Evolutionary conservation across 1,140 invertebrate genomes (phyloP).

Genomic region (Tribolium madens): DNA sequence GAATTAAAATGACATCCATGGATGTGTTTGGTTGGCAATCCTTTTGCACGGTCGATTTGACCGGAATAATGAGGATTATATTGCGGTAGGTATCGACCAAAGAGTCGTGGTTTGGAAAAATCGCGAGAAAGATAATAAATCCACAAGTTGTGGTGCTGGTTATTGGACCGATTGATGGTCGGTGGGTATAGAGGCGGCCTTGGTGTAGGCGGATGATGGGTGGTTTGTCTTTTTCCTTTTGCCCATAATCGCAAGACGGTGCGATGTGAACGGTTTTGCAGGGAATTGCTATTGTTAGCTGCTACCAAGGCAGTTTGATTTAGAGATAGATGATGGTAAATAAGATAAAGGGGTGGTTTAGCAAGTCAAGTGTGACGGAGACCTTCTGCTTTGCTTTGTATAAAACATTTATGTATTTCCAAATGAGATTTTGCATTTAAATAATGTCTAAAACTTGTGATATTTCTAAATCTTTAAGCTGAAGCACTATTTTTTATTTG

Average conservation of each 20-base stretch:
- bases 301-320: not conserved
- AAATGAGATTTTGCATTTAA: no score
- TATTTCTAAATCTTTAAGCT: no score
- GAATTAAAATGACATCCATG: not conserved
- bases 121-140: not conserved
- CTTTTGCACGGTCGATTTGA: not conserved
- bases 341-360: no score
- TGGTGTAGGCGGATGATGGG: conserved; percentile 3
- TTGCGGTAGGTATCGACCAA: conserved; percentile 3
- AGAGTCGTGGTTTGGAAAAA: not conserved
- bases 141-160: not conserved
- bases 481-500: no score
- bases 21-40: not conserved
- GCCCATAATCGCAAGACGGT: not conserved
- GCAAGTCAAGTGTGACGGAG: no score
- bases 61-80: not conserved
- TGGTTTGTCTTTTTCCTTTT: not conserved
- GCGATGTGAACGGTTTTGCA: not conserved
- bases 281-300: not conserved
- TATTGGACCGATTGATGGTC: not conserved
- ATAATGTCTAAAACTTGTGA: no score
- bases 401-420: no score
- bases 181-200: conserved; percentile 4
- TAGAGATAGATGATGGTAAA: no score
- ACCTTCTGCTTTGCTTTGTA: no score